Percentiles rank a stretch among this genome's conserved stretches.
Evolutionary conservation across 2,888 invertebrate species (phyloP).

Genomic region (Agapostemon virescens): DNA sequence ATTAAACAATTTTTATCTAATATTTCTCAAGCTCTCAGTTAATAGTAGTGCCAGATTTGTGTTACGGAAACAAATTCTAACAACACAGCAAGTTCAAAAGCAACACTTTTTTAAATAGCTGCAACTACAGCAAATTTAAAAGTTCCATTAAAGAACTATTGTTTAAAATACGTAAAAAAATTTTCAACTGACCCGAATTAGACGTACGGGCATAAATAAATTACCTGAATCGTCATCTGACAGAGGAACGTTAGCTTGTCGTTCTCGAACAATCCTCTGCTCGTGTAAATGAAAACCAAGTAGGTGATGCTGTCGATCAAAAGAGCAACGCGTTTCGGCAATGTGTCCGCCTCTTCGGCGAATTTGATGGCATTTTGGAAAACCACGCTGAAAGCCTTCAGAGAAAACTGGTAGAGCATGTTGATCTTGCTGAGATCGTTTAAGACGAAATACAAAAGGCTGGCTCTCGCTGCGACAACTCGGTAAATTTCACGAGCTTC

Average conservation of each 20-base stretch:
- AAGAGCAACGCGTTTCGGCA: constrained; percentile 87
- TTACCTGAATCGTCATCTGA: constrained; percentile 91
- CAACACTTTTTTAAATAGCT: no score
- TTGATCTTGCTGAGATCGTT: constrained; percentile 96
- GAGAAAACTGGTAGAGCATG: constrained; percentile 96
- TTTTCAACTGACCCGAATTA: neutral
- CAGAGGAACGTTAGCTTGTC: constrained; percentile 95
- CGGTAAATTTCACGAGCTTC: constrained; percentile 94
- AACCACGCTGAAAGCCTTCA: constrained; percentile 95
- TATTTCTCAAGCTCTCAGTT: neutral
- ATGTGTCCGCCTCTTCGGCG: constrained; percentile 86
- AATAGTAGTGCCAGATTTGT: no score
- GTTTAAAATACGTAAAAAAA: neutral
- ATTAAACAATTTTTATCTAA: neutral
- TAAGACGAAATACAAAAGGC: constrained; percentile 94
- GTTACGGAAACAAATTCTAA: no score
- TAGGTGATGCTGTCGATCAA: constrained; percentile 94
- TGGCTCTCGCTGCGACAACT: constrained; percentile 92
- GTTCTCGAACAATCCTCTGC: constrained; percentile 93
- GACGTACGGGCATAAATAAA: neutral
- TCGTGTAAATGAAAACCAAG: constrained; percentile 92
- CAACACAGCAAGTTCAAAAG: no score
- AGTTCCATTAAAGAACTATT: no score
- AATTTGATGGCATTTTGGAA: constrained; percentile 91
- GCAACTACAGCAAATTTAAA: no score